These are phyloP conservation scores for Hydroisotoma schaefferi DNA, from an alignment of 2,888 invertebrate species.

Conservation along the genomic window DNA sequence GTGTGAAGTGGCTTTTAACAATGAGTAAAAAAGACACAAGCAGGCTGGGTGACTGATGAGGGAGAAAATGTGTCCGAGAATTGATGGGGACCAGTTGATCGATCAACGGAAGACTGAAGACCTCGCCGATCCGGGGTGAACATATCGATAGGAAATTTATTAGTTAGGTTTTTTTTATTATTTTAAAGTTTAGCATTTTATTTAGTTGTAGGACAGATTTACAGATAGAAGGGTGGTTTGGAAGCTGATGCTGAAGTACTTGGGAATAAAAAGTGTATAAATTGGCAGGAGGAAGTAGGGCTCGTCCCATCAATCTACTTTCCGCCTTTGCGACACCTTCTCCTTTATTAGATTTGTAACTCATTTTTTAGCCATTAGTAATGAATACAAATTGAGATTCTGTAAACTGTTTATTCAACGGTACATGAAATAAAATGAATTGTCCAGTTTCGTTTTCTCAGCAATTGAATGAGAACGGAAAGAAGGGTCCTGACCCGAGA, in stretches of 20 bases:
- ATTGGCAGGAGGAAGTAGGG: too few species aligned
- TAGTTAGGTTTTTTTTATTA: background rate
- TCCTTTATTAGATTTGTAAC: background rate
- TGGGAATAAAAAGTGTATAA: too few species aligned
- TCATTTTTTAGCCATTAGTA: background rate
- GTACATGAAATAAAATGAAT: background rate
- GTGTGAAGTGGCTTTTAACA: background rate
- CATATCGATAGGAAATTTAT: conserved; percentile 1
- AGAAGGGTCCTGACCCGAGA: too few species aligned
- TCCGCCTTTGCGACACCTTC: background rate
- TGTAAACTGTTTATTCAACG: background rate
- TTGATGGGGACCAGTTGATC: conserved; percentile 13
- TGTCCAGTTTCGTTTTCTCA: too few species aligned
- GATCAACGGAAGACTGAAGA: conserved; percentile 15
- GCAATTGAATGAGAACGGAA: too few species aligned
- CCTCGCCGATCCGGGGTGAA: background rate
- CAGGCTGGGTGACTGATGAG: conserved; percentile 20
- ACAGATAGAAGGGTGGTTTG: too few species aligned
- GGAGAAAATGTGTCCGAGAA: conserved; percentile 24
- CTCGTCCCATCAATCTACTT: conserved; percentile 5
- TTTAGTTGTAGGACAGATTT: background rate
- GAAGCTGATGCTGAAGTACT: too few species aligned
- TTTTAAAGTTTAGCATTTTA: background rate
- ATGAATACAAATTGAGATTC: background rate
- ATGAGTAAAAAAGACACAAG: background rate